Evolutionary conservation across 2,888 invertebrate species (phyloP).

Genomic region (Zaprionus lineosus): DNA sequence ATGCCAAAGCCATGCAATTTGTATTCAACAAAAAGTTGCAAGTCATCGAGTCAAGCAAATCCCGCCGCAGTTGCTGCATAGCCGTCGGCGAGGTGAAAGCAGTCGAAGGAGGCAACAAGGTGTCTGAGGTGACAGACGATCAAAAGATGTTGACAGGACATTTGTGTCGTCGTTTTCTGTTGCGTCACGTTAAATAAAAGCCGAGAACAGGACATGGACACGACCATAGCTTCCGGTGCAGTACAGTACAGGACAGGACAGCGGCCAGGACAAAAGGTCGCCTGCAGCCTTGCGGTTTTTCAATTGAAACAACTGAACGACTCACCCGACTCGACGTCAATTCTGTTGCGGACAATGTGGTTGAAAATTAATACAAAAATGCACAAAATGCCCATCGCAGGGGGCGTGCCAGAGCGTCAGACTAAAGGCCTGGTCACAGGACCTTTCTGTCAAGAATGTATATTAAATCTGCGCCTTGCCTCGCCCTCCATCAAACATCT

Average conservation of each 20-base stretch:
- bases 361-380: constrained; percentile 49
- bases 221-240: constrained; percentile 64
- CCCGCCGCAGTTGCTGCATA: constrained; percentile 40
- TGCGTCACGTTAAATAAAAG: constrained; percentile 77
- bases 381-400: constrained; percentile 32
- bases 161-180: constrained; percentile 62
- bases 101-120: constrained; percentile 20
- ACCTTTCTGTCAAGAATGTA: constrained; percentile 41
- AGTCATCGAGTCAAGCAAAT: constrained; percentile 65
- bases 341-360: constrained; percentile 49
- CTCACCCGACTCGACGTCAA: constrained; percentile 4
- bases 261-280: constrained; percentile 10
- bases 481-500: neutral
- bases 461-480: constrained; percentile 1
- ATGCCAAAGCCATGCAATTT: constrained; percentile 45
- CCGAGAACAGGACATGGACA: constrained; percentile 63
- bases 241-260: no score
- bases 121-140: constrained; percentile 44
- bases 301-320: constrained; percentile 60
- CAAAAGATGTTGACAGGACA: constrained; percentile 67
- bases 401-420: constrained; percentile 5
- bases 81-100: constrained; percentile 55
- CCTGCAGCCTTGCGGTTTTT: constrained; percentile 70
- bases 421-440: constrained; percentile 6
- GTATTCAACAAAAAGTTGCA: constrained; percentile 41